Evolutionary conservation across 2,797 vertebrate genomes (phyloP).

Genomic region (Melanotaenia maccullochi): DNA sequence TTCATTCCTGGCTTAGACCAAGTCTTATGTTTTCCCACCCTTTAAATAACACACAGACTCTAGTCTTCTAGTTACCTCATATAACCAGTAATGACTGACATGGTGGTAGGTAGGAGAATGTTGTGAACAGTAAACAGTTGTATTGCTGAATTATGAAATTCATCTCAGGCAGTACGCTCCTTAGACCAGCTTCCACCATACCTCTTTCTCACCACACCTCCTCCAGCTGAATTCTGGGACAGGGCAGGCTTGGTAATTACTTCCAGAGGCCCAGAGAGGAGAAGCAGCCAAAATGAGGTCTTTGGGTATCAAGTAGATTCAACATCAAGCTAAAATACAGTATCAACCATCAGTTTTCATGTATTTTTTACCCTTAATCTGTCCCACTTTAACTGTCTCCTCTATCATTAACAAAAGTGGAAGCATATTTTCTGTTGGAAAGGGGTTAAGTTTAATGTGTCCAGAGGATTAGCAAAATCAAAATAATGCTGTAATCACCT

Average conservation of each 20-base stretch:
- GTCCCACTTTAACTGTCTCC: background rate
- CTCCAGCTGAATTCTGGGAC: constrained; percentile 81
- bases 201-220: constrained; percentile 79
- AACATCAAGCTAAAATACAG: constrained; percentile 32
- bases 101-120: constrained; percentile 3
- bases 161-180: constrained; percentile 54
- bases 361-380: constrained; percentile 9
- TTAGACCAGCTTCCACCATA: constrained; percentile 63
- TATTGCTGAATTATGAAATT: constrained; percentile 58
- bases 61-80: constrained; percentile 8
- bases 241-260: constrained; percentile 82
- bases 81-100: constrained; percentile 19
- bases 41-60: constrained; percentile 11
- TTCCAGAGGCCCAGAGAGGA: constrained; percentile 81
- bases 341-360: constrained; percentile 7
- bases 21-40: constrained; percentile 6
- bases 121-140: constrained; percentile 34
- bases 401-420: background rate
- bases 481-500: background rate
- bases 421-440: background rate
- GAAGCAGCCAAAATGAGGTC: constrained; percentile 59
- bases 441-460: background rate
- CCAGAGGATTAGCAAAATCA: background rate
- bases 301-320: constrained; percentile 58
- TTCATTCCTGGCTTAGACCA: constrained; percentile 16